Evolutionary conservation across 2,888 invertebrate genomes (phyloP).

Genomic region (Cremastinae sp.): DNA sequence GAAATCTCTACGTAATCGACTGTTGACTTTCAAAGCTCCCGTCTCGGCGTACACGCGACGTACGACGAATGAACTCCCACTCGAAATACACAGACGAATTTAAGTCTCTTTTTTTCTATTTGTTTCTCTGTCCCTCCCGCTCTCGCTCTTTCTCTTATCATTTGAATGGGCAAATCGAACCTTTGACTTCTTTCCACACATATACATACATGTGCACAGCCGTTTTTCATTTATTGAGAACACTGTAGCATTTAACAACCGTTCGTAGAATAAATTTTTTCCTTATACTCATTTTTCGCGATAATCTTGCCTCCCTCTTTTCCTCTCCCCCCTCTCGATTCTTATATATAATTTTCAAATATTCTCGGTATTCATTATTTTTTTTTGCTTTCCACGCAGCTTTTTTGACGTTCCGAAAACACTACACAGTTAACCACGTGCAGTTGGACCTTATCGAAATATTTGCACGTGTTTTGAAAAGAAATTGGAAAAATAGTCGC

Average conservation of each 20-base stretch:
- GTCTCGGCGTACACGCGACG: constrained; percentile 19
- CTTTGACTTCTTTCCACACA: constrained; percentile 45
- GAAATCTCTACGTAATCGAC: constrained; percentile 40
- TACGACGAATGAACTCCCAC: constrained; percentile 25
- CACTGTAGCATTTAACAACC: background rate
- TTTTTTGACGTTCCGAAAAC: no score
- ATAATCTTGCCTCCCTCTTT: background rate
- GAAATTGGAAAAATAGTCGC: no score
- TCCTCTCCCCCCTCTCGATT: background rate
- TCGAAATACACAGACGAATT: constrained; percentile 20
- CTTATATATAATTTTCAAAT: background rate
- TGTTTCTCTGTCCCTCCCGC: no score
- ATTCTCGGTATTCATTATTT: background rate
- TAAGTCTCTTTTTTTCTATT: no score
- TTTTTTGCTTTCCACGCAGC: background rate
- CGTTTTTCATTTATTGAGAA: constrained; percentile 6
- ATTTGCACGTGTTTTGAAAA: no score
- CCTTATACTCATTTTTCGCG: background rate
- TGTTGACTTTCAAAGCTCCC: constrained; percentile 41
- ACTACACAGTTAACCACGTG: no score
- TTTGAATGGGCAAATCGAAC: constrained; percentile 31
- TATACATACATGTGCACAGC: constrained; percentile 17
- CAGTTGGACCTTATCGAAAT: no score
- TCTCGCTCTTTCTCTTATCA: constrained; percentile 51
- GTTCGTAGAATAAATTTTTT: constrained; percentile 33